A percentile compares a stretch with the other conserved stretches of the same genome.
Conservation (phyloP, 2,888 invertebrate genomes). For the Scrobipalpa atriplicella region DNA sequence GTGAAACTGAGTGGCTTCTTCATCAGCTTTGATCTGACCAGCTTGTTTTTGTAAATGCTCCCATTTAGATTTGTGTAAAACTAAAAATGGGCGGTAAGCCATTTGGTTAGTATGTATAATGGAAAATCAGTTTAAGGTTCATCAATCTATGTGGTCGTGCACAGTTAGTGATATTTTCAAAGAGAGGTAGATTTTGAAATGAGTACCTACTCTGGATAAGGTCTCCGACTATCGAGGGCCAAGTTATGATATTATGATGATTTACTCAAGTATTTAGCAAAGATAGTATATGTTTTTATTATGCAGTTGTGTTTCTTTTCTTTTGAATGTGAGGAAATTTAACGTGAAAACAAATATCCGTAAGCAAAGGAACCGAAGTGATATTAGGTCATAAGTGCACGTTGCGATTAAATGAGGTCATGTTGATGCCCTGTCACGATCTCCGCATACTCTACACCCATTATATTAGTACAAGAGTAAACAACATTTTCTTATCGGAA, state of each 20-base stretch:
- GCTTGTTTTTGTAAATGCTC: slow-evolving; percentile 49
- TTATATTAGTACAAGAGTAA: background rate
- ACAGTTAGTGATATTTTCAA: no score
- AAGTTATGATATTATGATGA: no score
- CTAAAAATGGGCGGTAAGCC: slow-evolving; percentile 30
- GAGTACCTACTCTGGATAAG: no score
- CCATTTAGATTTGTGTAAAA: slow-evolving; percentile 58
- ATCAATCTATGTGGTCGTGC: slow-evolving; percentile 2
- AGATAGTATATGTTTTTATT: no score
- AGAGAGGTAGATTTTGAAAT: no score
- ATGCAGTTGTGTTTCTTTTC: no score
- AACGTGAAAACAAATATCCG: background rate
- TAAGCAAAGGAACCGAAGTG: background rate
- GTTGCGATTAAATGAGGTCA: background rate
- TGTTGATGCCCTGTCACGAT: background rate
- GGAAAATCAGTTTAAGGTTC: background rate
- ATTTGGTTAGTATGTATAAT: background rate
- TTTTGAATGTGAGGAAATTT: background rate
- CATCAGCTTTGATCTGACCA: slow-evolving; percentile 26
- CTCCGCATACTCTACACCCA: background rate
- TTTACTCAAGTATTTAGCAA: no score
- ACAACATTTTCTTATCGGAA: background rate
- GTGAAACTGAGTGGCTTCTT: slow-evolving; percentile 29
- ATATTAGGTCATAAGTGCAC: background rate
- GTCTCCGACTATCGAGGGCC: no score